Conservation (phyloP, 2,797 vertebrate genomes). For the Antennarius maculatus region DNA sequence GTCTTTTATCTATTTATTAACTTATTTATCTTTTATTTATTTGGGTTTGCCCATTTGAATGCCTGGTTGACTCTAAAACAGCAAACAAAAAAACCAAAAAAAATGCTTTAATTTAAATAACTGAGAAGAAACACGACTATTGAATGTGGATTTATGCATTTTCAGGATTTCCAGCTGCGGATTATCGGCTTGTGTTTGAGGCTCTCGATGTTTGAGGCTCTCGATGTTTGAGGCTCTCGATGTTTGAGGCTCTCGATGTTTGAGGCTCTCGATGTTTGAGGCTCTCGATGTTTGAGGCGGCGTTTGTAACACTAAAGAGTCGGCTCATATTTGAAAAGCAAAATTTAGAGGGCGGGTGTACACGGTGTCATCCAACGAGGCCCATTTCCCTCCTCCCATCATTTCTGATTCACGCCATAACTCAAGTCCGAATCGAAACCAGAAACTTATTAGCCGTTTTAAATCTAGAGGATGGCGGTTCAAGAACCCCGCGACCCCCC, state of each 20-base stretch:
- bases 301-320: conserved; percentile 11
- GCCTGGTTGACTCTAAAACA: no score
- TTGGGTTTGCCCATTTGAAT: no score
- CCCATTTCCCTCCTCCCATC: conserved; percentile 45
- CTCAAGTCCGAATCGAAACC: conserved; percentile 34
- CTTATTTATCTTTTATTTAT: no score
- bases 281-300: conserved; percentile 20
- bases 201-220: conserved; percentile 25
- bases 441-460: conserved; percentile 48
- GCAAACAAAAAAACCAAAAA: not conserved
- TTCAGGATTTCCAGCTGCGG: conserved; percentile 21
- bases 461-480: conserved; percentile 42
- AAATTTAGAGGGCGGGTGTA: conserved; percentile 7
- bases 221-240: conserved; percentile 13
- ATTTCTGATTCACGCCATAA: conserved; percentile 50
- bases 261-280: conserved; percentile 19
- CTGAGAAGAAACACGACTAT: conserved; percentile 3
- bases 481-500: conserved; percentile 40
- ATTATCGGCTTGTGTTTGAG: conserved; percentile 35
- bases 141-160: conserved; percentile 28
- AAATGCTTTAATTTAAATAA: conserved; percentile 7
- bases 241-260: conserved; percentile 27
- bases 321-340: conserved; percentile 20
- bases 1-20: no score
- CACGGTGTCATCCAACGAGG: conserved; percentile 28